Conservation (phyloP, 1,140 invertebrate genomes). For the Calliopsis andreniformis region DNA sequence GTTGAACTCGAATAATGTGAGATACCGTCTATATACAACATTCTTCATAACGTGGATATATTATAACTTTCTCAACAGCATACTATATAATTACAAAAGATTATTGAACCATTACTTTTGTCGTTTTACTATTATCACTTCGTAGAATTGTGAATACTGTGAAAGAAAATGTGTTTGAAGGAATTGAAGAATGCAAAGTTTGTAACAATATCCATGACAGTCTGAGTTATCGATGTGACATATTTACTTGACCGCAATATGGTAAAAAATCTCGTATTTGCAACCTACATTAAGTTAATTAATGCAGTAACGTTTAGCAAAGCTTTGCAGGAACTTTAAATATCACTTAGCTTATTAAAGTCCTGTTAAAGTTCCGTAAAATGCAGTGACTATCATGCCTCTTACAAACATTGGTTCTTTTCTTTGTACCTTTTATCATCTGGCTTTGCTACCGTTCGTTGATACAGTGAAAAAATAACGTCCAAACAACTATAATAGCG, state of each 20-base stretch:
- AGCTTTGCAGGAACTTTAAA: neutral
- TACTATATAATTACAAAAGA: no score
- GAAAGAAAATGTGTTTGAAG: no score
- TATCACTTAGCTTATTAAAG: conserved; percentile 13
- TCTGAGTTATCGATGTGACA: no score
- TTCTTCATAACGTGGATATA: neutral
- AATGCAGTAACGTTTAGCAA: neutral
- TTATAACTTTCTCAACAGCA: neutral
- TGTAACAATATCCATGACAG: neutral
- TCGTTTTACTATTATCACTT: no score
- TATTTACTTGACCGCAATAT: neutral
- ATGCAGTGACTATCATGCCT: neutral
- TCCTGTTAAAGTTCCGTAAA: conserved; percentile 1
- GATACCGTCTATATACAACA: neutral
- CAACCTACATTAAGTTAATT: neutral
- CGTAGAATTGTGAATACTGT: no score
- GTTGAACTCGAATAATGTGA: neutral
- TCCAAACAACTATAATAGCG: no score
- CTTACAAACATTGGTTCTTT: neutral
- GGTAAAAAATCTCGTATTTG: neutral
- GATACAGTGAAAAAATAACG: neutral
- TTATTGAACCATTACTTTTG: no score
- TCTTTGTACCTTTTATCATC: neutral
- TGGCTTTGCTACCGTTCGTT: neutral
- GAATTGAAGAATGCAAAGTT: no score